Evolutionary conservation across 2,797 vertebrate genomes (phyloP).

Genomic region (Lacerta agilis): DNA sequence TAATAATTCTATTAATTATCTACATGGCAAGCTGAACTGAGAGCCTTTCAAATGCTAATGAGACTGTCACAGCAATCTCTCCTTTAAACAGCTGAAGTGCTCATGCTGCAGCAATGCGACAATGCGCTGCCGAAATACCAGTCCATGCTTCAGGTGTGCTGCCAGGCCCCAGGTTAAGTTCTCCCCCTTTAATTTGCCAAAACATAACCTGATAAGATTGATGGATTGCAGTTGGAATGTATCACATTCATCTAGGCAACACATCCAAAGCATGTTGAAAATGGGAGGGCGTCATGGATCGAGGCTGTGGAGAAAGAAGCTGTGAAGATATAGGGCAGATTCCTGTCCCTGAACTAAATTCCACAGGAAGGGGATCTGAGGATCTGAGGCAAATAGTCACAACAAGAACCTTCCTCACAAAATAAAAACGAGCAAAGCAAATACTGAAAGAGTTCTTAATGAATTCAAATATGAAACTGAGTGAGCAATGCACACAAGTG

Average conservation of each 20-base stretch:
- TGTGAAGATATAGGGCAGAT: too few species aligned
- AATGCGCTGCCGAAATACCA: background rate
- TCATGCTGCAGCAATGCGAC: background rate
- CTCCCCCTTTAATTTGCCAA: background rate
- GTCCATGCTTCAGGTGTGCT: background rate
- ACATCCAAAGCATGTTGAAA: background rate
- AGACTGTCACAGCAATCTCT: background rate
- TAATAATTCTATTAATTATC: constrained; percentile 35
- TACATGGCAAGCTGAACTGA: constrained; percentile 14
- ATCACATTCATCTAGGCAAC: constrained; percentile 8
- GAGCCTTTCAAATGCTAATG: constrained; percentile 24
- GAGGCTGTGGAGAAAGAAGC: background rate
- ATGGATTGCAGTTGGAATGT: background rate
- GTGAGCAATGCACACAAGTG: too few species aligned
- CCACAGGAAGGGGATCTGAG: too few species aligned
- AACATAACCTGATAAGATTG: background rate
- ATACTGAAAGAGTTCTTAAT: too few species aligned
- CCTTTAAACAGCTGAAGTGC: constrained; percentile 19
- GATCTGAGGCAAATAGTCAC: too few species aligned
- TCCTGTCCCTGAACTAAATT: too few species aligned
- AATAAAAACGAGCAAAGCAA: too few species aligned
- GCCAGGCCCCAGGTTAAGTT: background rate
- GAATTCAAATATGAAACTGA: too few species aligned
- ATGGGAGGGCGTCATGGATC: background rate
- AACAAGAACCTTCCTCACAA: too few species aligned